phyloP scores from a whole-genome alignment of 1,140 invertebrate species.

The Episyrphus balteatus region DNA sequence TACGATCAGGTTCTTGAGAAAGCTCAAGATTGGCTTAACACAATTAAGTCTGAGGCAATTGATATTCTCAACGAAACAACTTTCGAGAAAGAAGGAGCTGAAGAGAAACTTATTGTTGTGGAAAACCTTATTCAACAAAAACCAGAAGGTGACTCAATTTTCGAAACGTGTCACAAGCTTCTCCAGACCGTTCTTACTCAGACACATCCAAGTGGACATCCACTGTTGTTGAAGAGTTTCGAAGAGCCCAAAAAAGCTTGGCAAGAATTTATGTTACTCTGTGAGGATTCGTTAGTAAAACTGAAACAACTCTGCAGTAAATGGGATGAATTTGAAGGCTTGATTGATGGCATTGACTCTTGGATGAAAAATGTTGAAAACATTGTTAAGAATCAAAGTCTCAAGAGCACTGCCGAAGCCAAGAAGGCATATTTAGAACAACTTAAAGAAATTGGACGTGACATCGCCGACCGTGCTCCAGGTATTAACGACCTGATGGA shows the following conservation, averaged over 20 bases:
- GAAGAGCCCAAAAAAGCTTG: constrained; percentile 64
- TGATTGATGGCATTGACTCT: constrained; percentile 60
- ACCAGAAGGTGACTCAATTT: constrained; percentile 58
- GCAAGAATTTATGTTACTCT: constrained; percentile 63
- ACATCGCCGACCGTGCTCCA: constrained; percentile 56
- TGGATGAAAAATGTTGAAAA: constrained; percentile 80
- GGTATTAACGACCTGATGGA: constrained; percentile 61
- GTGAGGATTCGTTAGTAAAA: constrained; percentile 53
- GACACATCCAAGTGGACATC: constrained; percentile 69
- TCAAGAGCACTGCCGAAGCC: constrained; percentile 72
- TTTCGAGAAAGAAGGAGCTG: constrained; percentile 61
- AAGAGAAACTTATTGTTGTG: constrained; percentile 59
- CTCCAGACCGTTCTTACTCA: constrained; percentile 62
- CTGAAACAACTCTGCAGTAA: constrained; percentile 59
- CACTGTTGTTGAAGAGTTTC: constrained; percentile 58
- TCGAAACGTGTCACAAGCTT: constrained; percentile 59
- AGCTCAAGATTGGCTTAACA: constrained; percentile 52
- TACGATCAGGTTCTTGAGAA: constrained; percentile 67
- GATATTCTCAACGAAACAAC: constrained; percentile 60
- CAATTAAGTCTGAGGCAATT: constrained; percentile 56
- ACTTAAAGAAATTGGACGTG: constrained; percentile 59
- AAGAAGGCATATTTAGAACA: constrained; percentile 73
- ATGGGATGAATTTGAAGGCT: constrained; percentile 68
- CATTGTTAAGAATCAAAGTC: constrained; percentile 77
- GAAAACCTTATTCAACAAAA: constrained; percentile 64